Base-by-base conservation (phyloP, 2,797 vertebrate species). In the Scomberomorus guttatus region DNA sequence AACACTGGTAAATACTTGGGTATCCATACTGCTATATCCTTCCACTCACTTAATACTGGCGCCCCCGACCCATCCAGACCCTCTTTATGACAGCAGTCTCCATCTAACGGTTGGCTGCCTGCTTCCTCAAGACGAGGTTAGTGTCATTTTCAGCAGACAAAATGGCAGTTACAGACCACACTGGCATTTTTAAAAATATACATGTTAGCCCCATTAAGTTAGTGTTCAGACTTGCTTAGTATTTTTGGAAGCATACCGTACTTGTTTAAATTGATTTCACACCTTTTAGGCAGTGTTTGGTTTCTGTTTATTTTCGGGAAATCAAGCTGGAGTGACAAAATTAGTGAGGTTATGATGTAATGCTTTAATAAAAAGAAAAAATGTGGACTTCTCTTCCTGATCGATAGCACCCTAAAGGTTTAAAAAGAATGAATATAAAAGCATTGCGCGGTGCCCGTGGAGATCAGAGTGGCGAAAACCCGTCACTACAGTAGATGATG, bases 1-100 rank as follows among this genome's bases (percentile, higher is more conserved):
- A 24, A 84, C 70, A 75, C 67, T 69, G 82, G 82, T 85, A 77
- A 91, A 93, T 84, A 90, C 88, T 90, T 62, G 60, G 75, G 77
- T 82, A 75, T 59, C 73, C 72, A 61, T 71, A 81, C 86, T 63
- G 76, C 51, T 79, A 57, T 22, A 29, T 75, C 56, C 12, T 18
- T 80, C 37, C 57, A 58, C 50, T 58, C 61, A 61, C 29, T 59
- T 59, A 90, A 90, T 87, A 89, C 90, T 89, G 84, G 82, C 80
- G 59, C 37, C 25, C 25, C 18, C 48, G 52, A 76, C 20, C 46
- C 17, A 42, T 79, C 48, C 72, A 55, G 63, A 68, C 79, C 72
- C 61, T 81, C 60, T 73, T 55, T 56, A 18, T 25, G 34, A 78
- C 83, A 67, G 76, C 70, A 52, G 72, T 62, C 76, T 69, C 46